Base-by-base conservation (phyloP, 2,888 invertebrate genomes). In the Anodontia alba region DNA sequence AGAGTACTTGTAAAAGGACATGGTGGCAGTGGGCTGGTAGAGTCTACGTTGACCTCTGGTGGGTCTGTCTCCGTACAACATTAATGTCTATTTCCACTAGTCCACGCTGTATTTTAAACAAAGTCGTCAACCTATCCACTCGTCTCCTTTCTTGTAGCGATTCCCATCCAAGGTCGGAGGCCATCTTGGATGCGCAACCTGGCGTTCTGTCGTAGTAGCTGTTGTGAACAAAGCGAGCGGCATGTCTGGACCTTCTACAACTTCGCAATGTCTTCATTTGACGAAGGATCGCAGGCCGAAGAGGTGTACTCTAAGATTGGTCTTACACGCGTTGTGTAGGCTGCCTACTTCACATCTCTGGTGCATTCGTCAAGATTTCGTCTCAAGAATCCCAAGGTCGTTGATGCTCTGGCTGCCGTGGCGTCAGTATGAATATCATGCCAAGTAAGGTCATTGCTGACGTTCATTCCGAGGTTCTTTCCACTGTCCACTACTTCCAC, bases 171-270 rank as follows among this genome's bases (percentile, higher is more conserved):
- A 54, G 54, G 15, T 54, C 54, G 7, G 26, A 23, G 26, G 23
- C 26, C 54, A 54, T 54, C 54, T 26, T 26, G 7, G 15, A 26
- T 23, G 23, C 54, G 54, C 23, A 54, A 7, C 2, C 26, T 23
- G 26, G 54, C 10, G 23, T 26, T 26, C 26, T 54, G 23, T 26
- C 2, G 23, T 20, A 15, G 20, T 46, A 46, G 2, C 17, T 46
- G n/a, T 20, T 20, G 8, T 20, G 20, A 46, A 62, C 2, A 20
- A 70, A 36, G 51, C 36, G 51, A 17, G 69, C 69, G 2, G 70
- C 76, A 23, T 69, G 67, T 69, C 26, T 76, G 71, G 0, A 71
- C 76, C 17, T 73, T 57, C 51, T 78, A 67, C 26, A 78, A 0
- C 17, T n/a, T 5, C 46, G 43, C 10, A 12, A 33, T 42, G 26